Evolutionary conservation across 2,113 vertebrate species (phyloP).

Genomic region (Theristicus caerulescens): DNA sequence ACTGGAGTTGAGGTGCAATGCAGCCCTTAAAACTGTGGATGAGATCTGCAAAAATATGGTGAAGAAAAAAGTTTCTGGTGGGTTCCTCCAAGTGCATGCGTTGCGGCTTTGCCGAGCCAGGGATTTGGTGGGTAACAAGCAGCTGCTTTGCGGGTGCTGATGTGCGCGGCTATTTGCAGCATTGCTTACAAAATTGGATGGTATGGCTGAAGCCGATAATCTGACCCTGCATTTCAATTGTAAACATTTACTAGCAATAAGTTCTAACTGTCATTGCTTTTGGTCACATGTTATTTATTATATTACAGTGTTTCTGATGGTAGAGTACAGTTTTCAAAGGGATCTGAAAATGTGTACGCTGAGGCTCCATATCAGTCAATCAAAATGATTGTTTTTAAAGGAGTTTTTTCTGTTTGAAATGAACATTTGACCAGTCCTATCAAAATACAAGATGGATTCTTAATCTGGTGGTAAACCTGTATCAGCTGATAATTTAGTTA

Average conservation of each 20-base stretch:
- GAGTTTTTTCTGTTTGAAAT: neutral
- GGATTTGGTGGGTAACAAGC: neutral
- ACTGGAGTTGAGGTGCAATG: neutral
- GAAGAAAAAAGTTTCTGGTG: neutral
- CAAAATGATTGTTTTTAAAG: neutral
- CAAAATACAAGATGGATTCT: neutral
- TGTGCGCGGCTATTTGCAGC: neutral
- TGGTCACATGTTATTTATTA: neutral
- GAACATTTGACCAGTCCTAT: neutral
- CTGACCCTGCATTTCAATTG: neutral
- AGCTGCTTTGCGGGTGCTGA: neutral
- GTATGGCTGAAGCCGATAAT: neutral
- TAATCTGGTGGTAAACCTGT: neutral
- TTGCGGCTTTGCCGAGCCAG: neutral
- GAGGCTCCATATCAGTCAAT: neutral
- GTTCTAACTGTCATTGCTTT: neutral
- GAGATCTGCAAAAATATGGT: neutral
- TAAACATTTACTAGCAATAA: neutral
- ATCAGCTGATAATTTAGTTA: neutral
- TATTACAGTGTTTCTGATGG: neutral
- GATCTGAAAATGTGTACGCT: neutral
- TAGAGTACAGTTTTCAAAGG: neutral
- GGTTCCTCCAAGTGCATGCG: fast-evolving
- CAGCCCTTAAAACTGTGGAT: neutral
- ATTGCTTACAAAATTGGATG: neutral